Evolutionary conservation across 2,888 invertebrate genomes (phyloP), one percentile per base, ranked within the genome.

Genomic region (Campopleginae sp.): DNA sequence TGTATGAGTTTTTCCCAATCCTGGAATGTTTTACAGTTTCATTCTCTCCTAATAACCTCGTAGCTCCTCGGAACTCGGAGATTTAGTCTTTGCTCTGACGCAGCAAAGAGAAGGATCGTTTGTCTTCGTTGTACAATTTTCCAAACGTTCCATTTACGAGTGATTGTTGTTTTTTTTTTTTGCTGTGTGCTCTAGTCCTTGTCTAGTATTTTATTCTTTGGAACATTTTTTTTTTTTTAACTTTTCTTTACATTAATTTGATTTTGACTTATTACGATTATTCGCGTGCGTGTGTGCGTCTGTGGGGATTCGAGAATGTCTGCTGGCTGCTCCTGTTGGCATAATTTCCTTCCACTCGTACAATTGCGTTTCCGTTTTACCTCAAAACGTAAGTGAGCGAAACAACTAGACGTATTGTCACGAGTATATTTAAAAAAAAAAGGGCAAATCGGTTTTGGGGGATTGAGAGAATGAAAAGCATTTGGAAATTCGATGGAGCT

Each of bases 71-170:
- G 38, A 27, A 31, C 19, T 17, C 7, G 17, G 48, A 33, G 14
- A 48, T 48, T 61, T 33, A 42, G 5, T 46, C 27, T n/a, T 19
- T 23, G 54, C 17, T 23, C 17, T 31, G 19, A 61, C 19, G 10
- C 38, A 10, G 19, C 46, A n/a, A 19, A 17, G 3, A 31, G 51
- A 65, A 76, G 7, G 31, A n/a, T 61, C 38, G 44, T 71, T 70
- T 23, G 70, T 61, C 38, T 79, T 42, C 54, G n/a, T 66, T 58
- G 63, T 27, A 19, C 31, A 70, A 44, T 54, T 42, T 54, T 44
- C 58, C 44, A 51, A 71, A 86, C 87, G 86, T 86, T 87, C 87
- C 87, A 85, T 79, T 74, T 65, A 74, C 54, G 80, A 79, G 82
- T 81, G 83, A 75, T 84, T 58, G 58, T 58, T 27, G 4, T 27